Evolutionary conservation across 2,797 vertebrate species (phyloP).

Genomic region (Stomatorhinus walkeri): DNA sequence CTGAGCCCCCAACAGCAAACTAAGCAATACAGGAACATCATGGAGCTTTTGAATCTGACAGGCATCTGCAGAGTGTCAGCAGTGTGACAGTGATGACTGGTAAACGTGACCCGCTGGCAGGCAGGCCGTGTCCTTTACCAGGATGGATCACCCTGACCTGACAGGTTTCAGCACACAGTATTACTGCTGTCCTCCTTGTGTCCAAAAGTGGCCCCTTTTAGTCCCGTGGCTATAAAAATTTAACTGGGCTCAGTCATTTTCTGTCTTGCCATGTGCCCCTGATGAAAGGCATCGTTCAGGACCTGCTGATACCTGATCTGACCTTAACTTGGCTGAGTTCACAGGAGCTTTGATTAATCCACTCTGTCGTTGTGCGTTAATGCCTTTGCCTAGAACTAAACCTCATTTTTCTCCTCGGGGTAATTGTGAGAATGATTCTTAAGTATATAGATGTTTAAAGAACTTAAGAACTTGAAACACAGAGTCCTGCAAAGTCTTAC

Average conservation of each 20-base stretch:
- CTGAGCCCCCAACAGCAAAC: background rate
- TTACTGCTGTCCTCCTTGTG: background rate
- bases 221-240: background rate
- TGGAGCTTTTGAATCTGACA: background rate
- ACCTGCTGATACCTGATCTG: background rate
- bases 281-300: background rate
- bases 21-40: background rate
- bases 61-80: background rate
- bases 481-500: background rate
- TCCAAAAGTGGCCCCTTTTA: background rate
- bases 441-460: background rate
- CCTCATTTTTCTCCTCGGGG: background rate
- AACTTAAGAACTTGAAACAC: background rate
- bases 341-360: constrained; percentile 12
- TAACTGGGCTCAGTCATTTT: background rate
- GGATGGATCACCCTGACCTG: background rate
- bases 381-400: background rate
- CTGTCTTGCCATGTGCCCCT: background rate
- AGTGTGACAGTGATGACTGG: background rate
- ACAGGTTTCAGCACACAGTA: background rate
- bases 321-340: background rate
- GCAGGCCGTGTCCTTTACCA: background rate
- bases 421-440: background rate
- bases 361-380: background rate
- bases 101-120: background rate